Conservation (phyloP, 37 sponge, comb jelly and placozoan genomes). For the Diacarnus erythraeanus region DNA sequence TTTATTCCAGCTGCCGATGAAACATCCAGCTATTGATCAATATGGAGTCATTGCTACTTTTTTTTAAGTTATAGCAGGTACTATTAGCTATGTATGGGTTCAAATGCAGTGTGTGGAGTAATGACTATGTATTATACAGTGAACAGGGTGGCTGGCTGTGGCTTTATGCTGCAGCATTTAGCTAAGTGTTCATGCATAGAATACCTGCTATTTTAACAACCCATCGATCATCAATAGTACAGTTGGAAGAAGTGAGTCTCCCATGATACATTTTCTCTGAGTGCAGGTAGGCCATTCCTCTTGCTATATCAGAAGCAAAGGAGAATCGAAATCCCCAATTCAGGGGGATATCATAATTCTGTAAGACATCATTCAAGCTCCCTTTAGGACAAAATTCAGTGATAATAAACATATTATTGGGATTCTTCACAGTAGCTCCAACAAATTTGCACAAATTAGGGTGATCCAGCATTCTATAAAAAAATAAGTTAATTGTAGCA, state of each 20-base stretch:
- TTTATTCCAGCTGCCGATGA: too few species aligned
- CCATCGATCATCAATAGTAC: constrained; percentile 94
- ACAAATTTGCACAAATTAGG: constrained; percentile 88
- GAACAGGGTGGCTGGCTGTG: too few species aligned
- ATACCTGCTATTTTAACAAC: constrained; percentile 85
- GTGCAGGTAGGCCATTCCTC: constrained; percentile 85
- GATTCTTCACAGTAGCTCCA: constrained; percentile 64
- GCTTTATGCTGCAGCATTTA: too few species aligned
- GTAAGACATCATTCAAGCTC: constrained; percentile 89
- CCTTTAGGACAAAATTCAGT: constrained; percentile 94
- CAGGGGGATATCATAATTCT: constrained; percentile 89
- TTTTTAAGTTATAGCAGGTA: too few species aligned
- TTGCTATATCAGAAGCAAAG: constrained; percentile 84
- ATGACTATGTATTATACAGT: too few species aligned
- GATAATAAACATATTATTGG: constrained; percentile 56
- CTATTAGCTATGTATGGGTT: too few species aligned
- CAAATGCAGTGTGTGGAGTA: too few species aligned
- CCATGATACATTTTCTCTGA: constrained; percentile 66
- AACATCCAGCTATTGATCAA: too few species aligned
- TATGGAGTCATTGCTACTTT: too few species aligned
- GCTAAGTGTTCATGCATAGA: neutral
- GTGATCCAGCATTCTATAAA: constrained; percentile 82
- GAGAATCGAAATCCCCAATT: constrained; percentile 92
- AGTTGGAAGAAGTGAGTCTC: constrained; percentile 83
- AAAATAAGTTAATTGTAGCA: neutral